phyloP scores from a whole-genome alignment of 2,113 vertebrate species.

The Python bivittatus region DNA sequence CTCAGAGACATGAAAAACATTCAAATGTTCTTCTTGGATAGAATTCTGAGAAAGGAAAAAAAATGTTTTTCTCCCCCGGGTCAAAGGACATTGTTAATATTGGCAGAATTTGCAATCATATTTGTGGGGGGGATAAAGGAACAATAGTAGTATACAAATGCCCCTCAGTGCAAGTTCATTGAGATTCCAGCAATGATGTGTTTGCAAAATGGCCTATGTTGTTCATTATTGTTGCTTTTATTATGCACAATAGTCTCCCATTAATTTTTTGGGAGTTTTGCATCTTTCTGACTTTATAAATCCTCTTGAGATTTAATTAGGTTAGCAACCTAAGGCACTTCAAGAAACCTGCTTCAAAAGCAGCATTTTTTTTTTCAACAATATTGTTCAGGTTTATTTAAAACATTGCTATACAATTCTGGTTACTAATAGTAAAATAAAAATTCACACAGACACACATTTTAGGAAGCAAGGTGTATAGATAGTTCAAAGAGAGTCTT shows the following conservation, averaged over 20 bases:
- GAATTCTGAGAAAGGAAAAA: background rate
- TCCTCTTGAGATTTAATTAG: slow-evolving; percentile 62
- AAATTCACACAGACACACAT: background rate
- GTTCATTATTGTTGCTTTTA: slow-evolving; percentile 30
- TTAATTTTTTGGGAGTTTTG: slow-evolving; percentile 50
- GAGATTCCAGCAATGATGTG: background rate
- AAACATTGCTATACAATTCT: background rate
- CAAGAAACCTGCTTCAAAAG: slow-evolving; percentile 35
- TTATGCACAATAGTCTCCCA: slow-evolving; percentile 35
- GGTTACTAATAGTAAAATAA: slow-evolving; percentile 5
- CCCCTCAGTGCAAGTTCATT: background rate
- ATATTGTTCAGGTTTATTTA: slow-evolving; percentile 27
- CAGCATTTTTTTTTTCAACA: slow-evolving; percentile 34
- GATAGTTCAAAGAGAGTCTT: background rate
- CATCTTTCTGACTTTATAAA: slow-evolving; percentile 43
- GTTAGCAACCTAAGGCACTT: slow-evolving; percentile 39
- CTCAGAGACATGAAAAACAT: background rate
- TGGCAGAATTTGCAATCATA: background rate
- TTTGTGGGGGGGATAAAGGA: background rate
- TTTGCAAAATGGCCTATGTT: slow-evolving; percentile 35
- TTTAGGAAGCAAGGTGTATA: background rate
- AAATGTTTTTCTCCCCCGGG: background rate
- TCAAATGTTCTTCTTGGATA: background rate
- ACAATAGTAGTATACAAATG: too few relatives aligned
- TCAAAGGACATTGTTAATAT: background rate